Percentiles rank a stretch among this genome's conserved stretches.
phyloP scores from a whole-genome alignment of 2,797 vertebrate genomes.

The Diceros bicornis region DNA sequence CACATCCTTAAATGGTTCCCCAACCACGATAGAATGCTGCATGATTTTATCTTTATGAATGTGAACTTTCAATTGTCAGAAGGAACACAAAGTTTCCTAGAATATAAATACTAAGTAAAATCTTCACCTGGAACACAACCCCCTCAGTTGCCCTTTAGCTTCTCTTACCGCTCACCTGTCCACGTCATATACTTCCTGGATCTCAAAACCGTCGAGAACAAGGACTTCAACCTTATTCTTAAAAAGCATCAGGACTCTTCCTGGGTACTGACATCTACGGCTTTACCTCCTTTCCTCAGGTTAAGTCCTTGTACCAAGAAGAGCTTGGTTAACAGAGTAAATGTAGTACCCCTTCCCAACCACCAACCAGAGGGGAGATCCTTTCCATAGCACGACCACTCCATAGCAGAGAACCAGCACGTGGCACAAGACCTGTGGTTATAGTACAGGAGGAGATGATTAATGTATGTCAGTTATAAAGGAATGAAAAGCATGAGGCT shows the following conservation, averaged over 20 bases:
- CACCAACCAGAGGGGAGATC: not conserved
- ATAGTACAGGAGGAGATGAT: not conserved
- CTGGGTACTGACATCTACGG: not conserved
- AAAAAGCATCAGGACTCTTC: not conserved
- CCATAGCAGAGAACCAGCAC: not conserved
- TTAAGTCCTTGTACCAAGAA: not conserved
- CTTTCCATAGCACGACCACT: not conserved
- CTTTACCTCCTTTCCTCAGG: not conserved
- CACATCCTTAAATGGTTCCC: not conserved
- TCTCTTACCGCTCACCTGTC: not conserved
- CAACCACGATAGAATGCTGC: not conserved
- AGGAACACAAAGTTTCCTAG: slow-evolving; percentile 28
- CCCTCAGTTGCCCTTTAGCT: not conserved
- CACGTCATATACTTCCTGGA: not conserved
- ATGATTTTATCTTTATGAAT: not conserved
- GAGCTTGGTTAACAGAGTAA: not conserved
- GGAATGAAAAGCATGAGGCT: slow-evolving; percentile 24
- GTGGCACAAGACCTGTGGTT: not conserved
- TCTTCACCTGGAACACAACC: not conserved
- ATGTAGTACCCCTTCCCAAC: not conserved
- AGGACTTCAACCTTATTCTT: not conserved
- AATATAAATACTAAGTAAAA: slow-evolving; percentile 38
- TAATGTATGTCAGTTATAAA: not conserved
- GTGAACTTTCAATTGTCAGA: not conserved
- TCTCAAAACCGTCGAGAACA: not conserved